These are phyloP conservation scores for Drosophila auraria DNA, from an alignment of 1,140 invertebrate species.

Conservation along the genomic window DNA sequence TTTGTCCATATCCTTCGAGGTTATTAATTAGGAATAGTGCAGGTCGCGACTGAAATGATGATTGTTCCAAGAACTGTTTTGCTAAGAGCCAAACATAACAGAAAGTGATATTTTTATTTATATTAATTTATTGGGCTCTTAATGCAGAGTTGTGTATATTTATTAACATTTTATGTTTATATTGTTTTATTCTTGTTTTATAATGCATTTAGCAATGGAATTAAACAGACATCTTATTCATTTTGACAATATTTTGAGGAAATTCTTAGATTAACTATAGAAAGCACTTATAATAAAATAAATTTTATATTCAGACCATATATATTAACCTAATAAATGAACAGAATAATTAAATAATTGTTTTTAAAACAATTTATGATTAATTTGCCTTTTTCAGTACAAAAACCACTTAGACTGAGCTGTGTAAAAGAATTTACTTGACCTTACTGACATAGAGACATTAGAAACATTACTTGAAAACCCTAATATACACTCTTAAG, in stretches of 20 bases:
- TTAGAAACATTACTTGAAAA: no score
- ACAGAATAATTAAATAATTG: no score
- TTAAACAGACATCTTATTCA: not conserved
- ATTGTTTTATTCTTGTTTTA: not conserved
- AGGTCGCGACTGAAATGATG: constrained; percentile 10
- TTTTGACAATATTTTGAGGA: no score
- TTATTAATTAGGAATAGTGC: constrained; percentile 67
- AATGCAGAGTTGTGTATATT: not conserved
- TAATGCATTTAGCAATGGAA: not conserved
- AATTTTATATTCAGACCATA: no score
- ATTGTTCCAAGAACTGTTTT: not conserved
- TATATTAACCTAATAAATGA: no score
- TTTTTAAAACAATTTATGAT: no score
- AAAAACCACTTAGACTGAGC: no score
- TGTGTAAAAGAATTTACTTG: no score
- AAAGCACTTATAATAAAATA: not conserved
- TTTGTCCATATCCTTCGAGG: not conserved
- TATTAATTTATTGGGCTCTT: not conserved
- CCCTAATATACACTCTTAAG: no score
- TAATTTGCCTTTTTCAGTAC: no score
- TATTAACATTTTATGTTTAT: not conserved
- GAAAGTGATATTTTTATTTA: not conserved
- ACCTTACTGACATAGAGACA: no score
- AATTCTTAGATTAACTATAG: not conserved
- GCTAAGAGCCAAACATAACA: not conserved